Base-by-base conservation (phyloP, 1,140 invertebrate species). In the Trachymyrmex septentrionalis region DNA sequence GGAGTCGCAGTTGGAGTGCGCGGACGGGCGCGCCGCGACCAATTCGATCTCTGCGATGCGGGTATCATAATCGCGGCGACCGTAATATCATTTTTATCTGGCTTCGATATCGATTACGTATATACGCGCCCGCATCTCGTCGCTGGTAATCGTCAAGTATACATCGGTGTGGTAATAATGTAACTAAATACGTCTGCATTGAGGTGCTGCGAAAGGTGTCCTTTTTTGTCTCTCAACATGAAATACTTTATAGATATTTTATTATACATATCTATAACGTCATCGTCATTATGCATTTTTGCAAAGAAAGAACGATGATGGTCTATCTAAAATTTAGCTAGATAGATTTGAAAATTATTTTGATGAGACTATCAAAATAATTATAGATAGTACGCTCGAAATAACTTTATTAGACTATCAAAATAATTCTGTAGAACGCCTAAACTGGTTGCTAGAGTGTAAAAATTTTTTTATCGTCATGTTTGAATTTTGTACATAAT, bases 11-110 rank as follows among this genome's bases (percentile, higher is more conserved):
- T 27, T 38, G 80, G 16, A 57, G 19, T 7, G 53, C 53, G 34
- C 30, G n/a, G 27, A 21, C 77, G 80, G 19, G 16, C 14, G 24
- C 63, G 48, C 76, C 30, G 48, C 53, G 67, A 34, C 80, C 69
- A 38, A 50, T 84, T 84, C 69, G 69, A 75, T 84, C 80, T 84
- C 80, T 50, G 80, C 69, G 77, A 81, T 61, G 80, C 80, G 69
- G 69, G 80, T 84, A 75, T 84, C 80, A 84, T 84, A 84, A 75
- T 84, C 80, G 80, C 80, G 27, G 80, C 80, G 80, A 38, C 38
- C 80, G 55, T 84, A 84, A 84, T 84, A 75, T 84, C 69, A 63
- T 73, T 84, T 84, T 84, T 84, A 84, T 84, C 80, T 84, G 69
- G 80, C 55, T 84, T 75, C 80, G 80, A 84, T 84, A 84, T 84